Conservation (phyloP, 2,113 vertebrate species). For the Felis catus region F.catus_Fca126_mat1.0 CM031414.1:10660001-10660500, state of each 20-base stretch:
- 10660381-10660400: neutral
- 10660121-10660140: neutral
- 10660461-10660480: neutral
- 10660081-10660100: too few relatives aligned
- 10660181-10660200: neutral
- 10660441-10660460: neutral
- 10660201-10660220: neutral
- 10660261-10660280: neutral
- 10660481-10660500: rapidly evolving
- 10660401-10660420: neutral
- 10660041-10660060: rapidly evolving
- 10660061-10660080: too few relatives aligned
- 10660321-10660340: rapidly evolving
- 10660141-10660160: neutral
- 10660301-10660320: rapidly evolving
- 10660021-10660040: neutral
- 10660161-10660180: neutral
- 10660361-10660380: neutral
- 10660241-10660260: rapidly evolving
- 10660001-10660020: too few relatives aligned
- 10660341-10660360: too few relatives aligned
- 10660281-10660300: neutral
- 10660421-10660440: neutral
- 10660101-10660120: neutral
- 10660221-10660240: rapidly evolving